These are phyloP conservation scores for Glyptemys insculpta DNA, from an alignment of 2,797 vertebrate species.

Conservation along the genomic window DNA sequence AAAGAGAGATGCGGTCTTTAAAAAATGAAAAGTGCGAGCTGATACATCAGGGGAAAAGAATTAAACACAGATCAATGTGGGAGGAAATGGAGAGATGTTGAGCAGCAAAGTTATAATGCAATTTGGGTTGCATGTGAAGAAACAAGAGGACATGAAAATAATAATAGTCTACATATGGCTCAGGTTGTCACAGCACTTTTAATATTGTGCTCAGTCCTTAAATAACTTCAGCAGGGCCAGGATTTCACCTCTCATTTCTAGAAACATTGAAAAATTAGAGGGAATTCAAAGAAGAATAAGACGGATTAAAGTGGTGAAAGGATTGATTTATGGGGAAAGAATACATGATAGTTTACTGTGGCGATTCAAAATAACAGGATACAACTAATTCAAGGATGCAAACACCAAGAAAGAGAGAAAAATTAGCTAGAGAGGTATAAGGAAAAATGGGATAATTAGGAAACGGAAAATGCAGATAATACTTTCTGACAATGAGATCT, in stretches of 20 bases:
- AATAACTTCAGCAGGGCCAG: not conserved
- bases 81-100: not conserved
- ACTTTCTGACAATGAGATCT: slow-evolving; percentile 25
- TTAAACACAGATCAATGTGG: not conserved
- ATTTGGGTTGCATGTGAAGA: not conserved
- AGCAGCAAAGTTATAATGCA: not conserved
- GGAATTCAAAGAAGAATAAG: not conserved
- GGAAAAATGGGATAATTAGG: not conserved
- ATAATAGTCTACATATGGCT: not conserved
- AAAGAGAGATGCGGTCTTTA: not conserved
- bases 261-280: not conserved
- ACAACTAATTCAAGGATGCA: not conserved
- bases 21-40: not conserved
- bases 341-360: not conserved
- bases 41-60: not conserved
- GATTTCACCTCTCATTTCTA: not conserved
- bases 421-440: not conserved
- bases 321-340: not conserved
- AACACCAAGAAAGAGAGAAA: not conserved
- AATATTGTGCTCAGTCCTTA: not conserved
- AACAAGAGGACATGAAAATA: fast-evolving
- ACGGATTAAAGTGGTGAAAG: not conserved
- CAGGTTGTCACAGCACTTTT: not conserved
- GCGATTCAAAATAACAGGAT: not conserved
- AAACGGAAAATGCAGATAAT: not conserved